Conservation (phyloP, 2,888 invertebrate genomes). For the Cantharis rustica region DNA sequence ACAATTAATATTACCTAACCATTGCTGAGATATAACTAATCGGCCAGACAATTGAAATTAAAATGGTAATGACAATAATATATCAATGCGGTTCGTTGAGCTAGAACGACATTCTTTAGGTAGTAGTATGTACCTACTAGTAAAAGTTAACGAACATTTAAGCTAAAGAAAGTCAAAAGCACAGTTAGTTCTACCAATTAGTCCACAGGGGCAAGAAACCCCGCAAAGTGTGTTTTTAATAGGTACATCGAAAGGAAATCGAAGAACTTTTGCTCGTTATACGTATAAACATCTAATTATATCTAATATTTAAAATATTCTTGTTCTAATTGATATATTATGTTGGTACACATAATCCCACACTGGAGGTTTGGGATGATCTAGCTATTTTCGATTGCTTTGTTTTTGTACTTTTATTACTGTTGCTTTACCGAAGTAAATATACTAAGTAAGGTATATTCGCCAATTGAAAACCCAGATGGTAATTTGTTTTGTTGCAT, state of each 20-base stretch:
- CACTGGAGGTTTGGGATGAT: background rate
- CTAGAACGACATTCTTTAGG: background rate
- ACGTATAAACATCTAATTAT: background rate
- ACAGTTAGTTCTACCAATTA: constrained; percentile 20
- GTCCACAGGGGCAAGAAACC: constrained; percentile 19
- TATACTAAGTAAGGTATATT: background rate
- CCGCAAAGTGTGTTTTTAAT: constrained; percentile 7
- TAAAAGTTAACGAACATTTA: background rate
- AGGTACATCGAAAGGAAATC: background rate
- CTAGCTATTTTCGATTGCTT: background rate
- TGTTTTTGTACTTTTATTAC: background rate
- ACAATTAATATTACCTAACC: background rate
- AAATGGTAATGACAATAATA: background rate
- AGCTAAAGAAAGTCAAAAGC: background rate
- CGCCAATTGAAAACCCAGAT: background rate
- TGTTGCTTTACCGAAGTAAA: background rate
- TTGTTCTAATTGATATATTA: background rate
- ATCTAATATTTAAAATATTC: background rate
- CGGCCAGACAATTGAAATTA: background rate
- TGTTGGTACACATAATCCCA: background rate
- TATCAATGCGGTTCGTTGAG: background rate
- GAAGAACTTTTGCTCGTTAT: background rate
- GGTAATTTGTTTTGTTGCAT: background rate
- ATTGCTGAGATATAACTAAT: background rate
- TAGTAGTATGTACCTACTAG: background rate